Evolutionary conservation across 1,140 invertebrate genomes (phyloP).

Genomic region (Neotoxoptera formosana): DNA sequence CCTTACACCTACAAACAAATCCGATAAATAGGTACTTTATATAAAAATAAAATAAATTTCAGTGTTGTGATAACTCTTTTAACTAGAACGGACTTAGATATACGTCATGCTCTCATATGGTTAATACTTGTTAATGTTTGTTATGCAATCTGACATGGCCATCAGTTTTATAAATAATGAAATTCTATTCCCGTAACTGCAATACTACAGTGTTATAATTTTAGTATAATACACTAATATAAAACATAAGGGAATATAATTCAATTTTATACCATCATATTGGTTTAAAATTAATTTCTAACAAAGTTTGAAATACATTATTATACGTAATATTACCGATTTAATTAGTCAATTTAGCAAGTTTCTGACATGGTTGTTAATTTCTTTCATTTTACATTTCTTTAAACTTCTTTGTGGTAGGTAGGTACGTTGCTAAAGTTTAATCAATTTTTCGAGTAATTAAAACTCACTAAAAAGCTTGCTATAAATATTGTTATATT

Average conservation of each 20-base stretch:
- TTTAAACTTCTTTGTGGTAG: slow-evolving; percentile 8
- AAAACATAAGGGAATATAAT: neutral
- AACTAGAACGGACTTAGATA: neutral
- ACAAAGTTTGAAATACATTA: slow-evolving; percentile 18
- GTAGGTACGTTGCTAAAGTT: neutral
- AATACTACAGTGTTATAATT: too few relatives aligned
- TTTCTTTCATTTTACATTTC: neutral
- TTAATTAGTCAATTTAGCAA: slow-evolving; percentile 12
- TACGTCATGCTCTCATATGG: neutral
- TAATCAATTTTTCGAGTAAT: slow-evolving; percentile 13
- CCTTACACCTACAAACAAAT: too few relatives aligned
- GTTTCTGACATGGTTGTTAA: slow-evolving; percentile 14
- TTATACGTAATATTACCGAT: slow-evolving; percentile 12
- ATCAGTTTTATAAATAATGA: neutral
- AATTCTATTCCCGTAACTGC: neutral
- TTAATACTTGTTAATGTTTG: neutral
- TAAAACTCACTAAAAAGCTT: slow-evolving; percentile 9
- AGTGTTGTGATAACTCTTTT: neutral
- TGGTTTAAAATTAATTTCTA: neutral
- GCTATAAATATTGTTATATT: slow-evolving; percentile 6
- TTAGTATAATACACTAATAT: too few relatives aligned
- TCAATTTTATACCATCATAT: slow-evolving; percentile 5
- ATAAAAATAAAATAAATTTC: neutral
- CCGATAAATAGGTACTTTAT: too few relatives aligned
- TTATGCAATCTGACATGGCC: neutral